Base-by-base conservation (phyloP, 2,113 vertebrate genomes). In the Podocnemis expansa region DNA sequence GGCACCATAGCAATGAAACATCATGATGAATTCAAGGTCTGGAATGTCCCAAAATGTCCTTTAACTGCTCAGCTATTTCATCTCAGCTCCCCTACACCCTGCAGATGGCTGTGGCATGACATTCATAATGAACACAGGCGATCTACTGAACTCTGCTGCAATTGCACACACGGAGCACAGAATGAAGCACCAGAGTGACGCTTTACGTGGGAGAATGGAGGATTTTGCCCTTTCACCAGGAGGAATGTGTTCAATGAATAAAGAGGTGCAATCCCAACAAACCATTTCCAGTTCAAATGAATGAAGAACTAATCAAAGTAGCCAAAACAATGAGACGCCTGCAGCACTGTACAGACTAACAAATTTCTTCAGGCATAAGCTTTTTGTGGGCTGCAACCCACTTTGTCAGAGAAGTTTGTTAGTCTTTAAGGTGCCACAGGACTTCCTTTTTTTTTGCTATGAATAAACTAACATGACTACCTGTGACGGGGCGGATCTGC, bases 141-240 rank as follows among this genome's bases (percentile, higher is more conserved):
- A 14, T 67, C 60, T n/a, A n/a, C 60, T 67, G 60, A 67, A 31
- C 60, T n/a, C 60, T 13, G 12, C 16, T 17, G 4, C 29, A 34
- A 14, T 14, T 17, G 29, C 31, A n/a, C 60, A 16, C 31, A 17
- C 17, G 60, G 34, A 25, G 41, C 16, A 43, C 10, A 76, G 54
- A 41, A 45, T 2, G 9, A 31, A n/a, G 34, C 60, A n/a, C 25
- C 43, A 29, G 38, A 80, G 31, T 2, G 1, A 3, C 56, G 81
- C 54, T 55, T 11, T 76, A 13, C 24, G 41, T 3, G 25, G 17
- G 29, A 34, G 29, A 13, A 7, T 27, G 31, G 78, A 56, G 1
- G 12, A 10, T 38, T 29, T 4, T 0, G 4, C 16, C 5, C 9
- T 0, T 27, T 80, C 63, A 7, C 5, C 27, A 43, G 29, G 11